These are phyloP conservation scores for Julus scanicus DNA, from an alignment of 2,888 invertebrate genomes.

Conservation along the genomic window DNA sequence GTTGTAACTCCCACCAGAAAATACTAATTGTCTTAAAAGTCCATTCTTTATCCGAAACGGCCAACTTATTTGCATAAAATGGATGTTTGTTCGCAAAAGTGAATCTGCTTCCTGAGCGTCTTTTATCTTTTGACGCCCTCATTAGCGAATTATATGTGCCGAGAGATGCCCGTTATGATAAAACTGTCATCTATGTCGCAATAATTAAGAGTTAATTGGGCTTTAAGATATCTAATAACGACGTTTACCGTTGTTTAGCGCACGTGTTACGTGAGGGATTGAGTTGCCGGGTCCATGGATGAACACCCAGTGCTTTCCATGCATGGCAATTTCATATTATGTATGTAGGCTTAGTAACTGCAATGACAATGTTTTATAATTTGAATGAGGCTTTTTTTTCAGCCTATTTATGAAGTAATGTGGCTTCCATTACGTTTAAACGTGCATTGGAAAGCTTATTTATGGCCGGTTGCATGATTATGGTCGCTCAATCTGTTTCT, in stretches of 20 bases:
- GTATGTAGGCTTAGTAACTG: neutral
- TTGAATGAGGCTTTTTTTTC: neutral
- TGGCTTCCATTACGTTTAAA: neutral
- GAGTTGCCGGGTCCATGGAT: neutral
- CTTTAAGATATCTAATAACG: slow-evolving; percentile 43
- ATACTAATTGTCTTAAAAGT: slow-evolving; percentile 45
- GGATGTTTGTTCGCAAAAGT: slow-evolving; percentile 34
- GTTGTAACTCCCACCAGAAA: slow-evolving; percentile 21
- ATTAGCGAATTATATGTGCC: slow-evolving; percentile 45
- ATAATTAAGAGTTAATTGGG: slow-evolving; percentile 47
- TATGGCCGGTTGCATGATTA: neutral
- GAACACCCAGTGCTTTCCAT: neutral
- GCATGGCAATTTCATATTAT: neutral
- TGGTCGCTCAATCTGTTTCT: neutral
- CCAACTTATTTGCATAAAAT: slow-evolving; percentile 43
- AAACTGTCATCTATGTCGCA: slow-evolving; percentile 47
- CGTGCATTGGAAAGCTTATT: neutral
- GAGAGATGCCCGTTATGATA: slow-evolving; percentile 45
- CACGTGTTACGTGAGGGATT: slow-evolving; percentile 15
- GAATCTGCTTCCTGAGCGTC: slow-evolving; percentile 21
- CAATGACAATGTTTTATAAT: neutral
- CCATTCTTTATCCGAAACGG: slow-evolving; percentile 45
- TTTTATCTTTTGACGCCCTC: slow-evolving; percentile 47
- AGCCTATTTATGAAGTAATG: neutral
- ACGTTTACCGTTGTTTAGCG: slow-evolving; percentile 47